Conservation (phyloP, 2,113 vertebrate species). For the Corvus moneduloides region DNA sequence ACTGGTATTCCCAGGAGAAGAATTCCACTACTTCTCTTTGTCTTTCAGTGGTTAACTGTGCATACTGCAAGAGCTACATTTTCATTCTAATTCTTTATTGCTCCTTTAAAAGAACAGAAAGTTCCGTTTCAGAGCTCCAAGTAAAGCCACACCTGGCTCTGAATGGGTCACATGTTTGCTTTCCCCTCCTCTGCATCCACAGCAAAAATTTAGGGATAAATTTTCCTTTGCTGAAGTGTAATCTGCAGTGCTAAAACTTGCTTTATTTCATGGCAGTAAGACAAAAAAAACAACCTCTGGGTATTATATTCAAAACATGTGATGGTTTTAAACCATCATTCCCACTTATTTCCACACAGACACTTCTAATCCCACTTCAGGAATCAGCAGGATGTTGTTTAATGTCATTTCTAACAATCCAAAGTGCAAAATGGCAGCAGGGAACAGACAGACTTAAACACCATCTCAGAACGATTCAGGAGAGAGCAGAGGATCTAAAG, state of each 20-base stretch:
- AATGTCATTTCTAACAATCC: neutral
- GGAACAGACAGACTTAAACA: neutral
- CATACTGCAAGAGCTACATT: neutral
- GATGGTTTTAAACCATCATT: neutral
- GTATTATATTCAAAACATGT: neutral
- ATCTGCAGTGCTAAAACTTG: neutral
- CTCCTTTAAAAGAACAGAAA: neutral
- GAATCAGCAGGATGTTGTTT: neutral
- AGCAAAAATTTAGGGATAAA: neutral
- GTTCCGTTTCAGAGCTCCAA: neutral
- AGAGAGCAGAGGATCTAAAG: neutral
- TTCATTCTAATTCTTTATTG: neutral
- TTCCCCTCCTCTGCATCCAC: neutral
- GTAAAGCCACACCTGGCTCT: neutral
- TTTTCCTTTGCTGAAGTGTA: neutral
- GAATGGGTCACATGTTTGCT: neutral
- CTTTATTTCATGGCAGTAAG: neutral
- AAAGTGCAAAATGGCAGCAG: neutral
- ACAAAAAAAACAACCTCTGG: neutral
- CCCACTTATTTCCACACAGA: neutral
- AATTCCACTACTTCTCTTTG: neutral
- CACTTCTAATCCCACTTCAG: neutral
- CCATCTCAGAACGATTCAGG: neutral
- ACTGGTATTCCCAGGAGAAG: neutral
- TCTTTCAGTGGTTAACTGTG: neutral